Evolutionary conservation across 92 coral and sea anemone genomes (phyloP).

Genomic region (Palythoa grandiflora): DNA sequence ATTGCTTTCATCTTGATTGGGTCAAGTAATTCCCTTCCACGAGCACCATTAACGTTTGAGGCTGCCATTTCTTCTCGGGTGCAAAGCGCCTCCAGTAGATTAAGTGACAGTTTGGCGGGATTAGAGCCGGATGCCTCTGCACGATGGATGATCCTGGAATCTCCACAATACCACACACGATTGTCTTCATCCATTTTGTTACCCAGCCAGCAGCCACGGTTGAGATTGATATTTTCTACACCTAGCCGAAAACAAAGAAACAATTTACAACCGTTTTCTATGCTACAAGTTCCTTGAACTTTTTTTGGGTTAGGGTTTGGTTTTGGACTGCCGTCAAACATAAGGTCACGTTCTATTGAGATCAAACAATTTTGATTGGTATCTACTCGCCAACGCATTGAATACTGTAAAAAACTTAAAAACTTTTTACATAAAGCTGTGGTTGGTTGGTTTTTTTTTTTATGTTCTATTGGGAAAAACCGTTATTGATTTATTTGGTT

Average conservation of each 20-base stretch:
- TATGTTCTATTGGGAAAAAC: too few relatives aligned
- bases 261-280: background rate
- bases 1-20: conserved; percentile 95
- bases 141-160: conserved; percentile 79
- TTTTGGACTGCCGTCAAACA: too few relatives aligned
- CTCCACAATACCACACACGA: conserved; percentile 95
- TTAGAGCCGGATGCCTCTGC: conserved; percentile 92
- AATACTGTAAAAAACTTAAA: too few relatives aligned
- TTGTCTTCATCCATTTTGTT: conserved; percentile 71
- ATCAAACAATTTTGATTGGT: too few relatives aligned
- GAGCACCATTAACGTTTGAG: conserved; percentile 93
- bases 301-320: too few relatives aligned
- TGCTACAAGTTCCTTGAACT: too few relatives aligned
- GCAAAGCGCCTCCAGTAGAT: conserved; percentile 88
- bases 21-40: conserved; percentile 90
- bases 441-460: too few relatives aligned
- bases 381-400: too few relatives aligned
- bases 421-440: too few relatives aligned
- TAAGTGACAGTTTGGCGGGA: conserved; percentile 93
- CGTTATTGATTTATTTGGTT: too few relatives aligned
- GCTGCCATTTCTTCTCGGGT: conserved; percentile 97
- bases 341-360: too few relatives aligned
- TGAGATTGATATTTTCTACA: conserved; percentile 57
- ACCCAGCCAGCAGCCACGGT: conserved; percentile 93
- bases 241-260: conserved; percentile 28